Base-by-base conservation (phyloP, 2,113 vertebrate species). In the Myotis yumanensis region DNA sequence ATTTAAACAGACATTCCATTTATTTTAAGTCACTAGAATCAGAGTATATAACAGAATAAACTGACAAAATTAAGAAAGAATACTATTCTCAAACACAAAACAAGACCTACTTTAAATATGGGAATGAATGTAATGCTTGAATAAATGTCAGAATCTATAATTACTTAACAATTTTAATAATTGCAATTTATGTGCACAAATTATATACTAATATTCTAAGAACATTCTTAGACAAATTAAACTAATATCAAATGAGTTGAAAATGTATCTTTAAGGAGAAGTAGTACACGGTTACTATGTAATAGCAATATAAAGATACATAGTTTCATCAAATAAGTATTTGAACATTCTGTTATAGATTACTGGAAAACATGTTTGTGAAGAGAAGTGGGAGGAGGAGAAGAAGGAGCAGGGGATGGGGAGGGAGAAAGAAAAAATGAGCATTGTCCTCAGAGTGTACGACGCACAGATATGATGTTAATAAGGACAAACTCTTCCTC, bases 111-210 rank as follows among this genome's bases (percentile, higher is more conserved):
- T 90, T 71, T 76, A 30, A 90, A 54, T 51, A 76, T 18, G 2
- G 5, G 3, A 82, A 59, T 14, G 37, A 69, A 37, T 54, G 54
- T 62, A 85, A 91, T 52, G 11, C 2, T 57, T 28, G 75, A 81
- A 46, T 40, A 59, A 82, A 52, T 86, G 18, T 64, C 37, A 57
- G 28, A 82, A 59, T 66, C 51, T 30, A 76, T 32, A 83, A 37
- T 37, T 83, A 75, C 81, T 89, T 57, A 91, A 85, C 12, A 66
- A 89, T 40, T 71, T 88, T 37, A 96, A 48, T 80, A 40, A 59
- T 25, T 77, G n/a, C n/a, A 81, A 52, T 59, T 71, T 89, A 57
- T 59, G 62, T 81, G 0, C 9, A 43, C 8, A 77, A 40, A 71
- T 86, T 51, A 71, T 18, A 3, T 37, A 37, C 32, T 57, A 57